phyloP scores from a whole-genome alignment of 2,888 invertebrate species.

The Arrhopalites spinosus region DNA sequence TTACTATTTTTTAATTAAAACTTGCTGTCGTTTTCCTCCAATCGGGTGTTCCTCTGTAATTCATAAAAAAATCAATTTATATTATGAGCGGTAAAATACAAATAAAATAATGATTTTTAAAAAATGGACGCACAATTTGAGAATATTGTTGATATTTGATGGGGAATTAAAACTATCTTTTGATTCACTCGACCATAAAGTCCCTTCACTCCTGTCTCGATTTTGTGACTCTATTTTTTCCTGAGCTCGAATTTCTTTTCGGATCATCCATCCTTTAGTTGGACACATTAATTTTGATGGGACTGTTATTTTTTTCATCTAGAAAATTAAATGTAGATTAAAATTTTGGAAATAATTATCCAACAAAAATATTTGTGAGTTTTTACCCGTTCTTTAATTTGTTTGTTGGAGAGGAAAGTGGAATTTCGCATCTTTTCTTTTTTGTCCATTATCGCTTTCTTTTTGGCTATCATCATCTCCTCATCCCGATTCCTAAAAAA shows the following conservation, averaged over 20 bases:
- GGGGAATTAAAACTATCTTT: background rate
- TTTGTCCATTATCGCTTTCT: constrained; percentile 19
- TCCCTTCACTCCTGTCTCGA: background rate
- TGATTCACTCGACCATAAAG: background rate
- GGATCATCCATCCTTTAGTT: constrained; percentile 32
- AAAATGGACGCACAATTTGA: constrained; percentile 20
- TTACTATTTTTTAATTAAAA: background rate
- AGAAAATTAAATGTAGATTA: background rate
- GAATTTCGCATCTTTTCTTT: constrained; percentile 31
- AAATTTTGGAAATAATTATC: background rate
- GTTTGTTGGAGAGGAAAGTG: constrained; percentile 18
- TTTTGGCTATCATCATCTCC: constrained; percentile 34
- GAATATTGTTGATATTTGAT: constrained; percentile 21
- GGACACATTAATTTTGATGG: constrained; percentile 21
- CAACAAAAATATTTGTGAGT: background rate
- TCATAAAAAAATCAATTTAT: background rate
- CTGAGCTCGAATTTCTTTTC: constrained; percentile 18
- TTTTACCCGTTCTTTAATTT: constrained; percentile 28
- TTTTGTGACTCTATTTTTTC: constrained; percentile 22
- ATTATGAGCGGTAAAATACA: background rate
- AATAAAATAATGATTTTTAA: background rate
- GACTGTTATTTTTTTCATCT: constrained; percentile 24
- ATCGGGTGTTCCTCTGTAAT: background rate
- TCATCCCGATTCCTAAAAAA: constrained; percentile 25
- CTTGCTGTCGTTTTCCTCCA: constrained; percentile 25